Evolutionary conservation across 2,797 vertebrate genomes (phyloP).

Genomic region (Peromyscus nudipes): DNA sequence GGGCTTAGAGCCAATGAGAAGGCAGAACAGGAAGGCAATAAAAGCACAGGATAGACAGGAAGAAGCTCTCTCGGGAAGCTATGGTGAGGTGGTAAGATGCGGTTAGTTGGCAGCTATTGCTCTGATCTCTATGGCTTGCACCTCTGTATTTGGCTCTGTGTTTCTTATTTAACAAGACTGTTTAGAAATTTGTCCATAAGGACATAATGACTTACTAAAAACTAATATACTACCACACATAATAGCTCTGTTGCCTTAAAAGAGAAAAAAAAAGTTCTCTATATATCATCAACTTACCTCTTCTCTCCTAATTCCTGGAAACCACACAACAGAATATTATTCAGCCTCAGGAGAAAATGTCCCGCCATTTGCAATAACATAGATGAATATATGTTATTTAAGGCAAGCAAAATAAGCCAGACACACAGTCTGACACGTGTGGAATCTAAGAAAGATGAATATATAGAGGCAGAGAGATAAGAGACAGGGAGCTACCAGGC

Average conservation of each 20-base stretch:
- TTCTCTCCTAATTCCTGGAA: neutral
- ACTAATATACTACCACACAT: neutral
- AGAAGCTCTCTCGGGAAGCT: no score
- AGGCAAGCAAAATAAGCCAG: neutral
- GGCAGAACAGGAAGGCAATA: no score
- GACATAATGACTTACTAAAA: neutral
- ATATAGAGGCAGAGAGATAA: neutral
- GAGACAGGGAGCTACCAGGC: neutral
- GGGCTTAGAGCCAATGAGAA: no score
- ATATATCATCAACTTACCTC: neutral
- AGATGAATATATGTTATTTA: conserved; percentile 14
- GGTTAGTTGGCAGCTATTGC: no score
- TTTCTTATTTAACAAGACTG: no score
- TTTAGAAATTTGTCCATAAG: neutral
- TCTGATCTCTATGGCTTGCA: no score
- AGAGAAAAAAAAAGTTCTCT: neutral
- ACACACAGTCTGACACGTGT: neutral
- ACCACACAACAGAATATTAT: neutral
- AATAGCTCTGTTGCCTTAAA: neutral
- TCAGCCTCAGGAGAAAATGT: neutral
- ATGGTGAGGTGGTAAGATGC: no score
- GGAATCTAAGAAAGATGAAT: neutral
- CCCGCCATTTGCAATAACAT: neutral
- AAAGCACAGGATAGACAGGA: no score
- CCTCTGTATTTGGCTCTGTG: no score